These are phyloP conservation scores for Chionomys nivalis DNA, from an alignment of 2,113 vertebrate species.

Conservation along the genomic window DNA sequence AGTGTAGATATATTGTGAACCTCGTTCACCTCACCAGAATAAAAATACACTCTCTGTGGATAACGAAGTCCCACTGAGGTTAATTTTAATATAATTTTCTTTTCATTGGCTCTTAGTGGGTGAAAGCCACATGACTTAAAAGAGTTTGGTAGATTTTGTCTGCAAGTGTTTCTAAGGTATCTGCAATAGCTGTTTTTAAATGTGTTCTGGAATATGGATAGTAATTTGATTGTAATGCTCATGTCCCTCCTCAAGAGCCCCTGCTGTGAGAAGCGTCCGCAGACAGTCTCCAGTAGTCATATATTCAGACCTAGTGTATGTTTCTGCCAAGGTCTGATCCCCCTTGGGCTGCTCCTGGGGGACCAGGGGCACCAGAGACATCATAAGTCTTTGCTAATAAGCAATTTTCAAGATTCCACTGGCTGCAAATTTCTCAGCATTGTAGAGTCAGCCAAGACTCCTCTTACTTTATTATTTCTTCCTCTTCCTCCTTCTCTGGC, in stretches of 20 bases:
- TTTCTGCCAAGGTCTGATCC: not conserved
- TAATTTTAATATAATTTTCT: not conserved
- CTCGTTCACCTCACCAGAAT: not conserved
- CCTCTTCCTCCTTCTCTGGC: not conserved
- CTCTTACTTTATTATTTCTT: not conserved
- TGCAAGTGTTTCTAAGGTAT: not conserved
- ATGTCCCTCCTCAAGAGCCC: not conserved
- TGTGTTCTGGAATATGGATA: not conserved
- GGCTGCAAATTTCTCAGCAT: not conserved
- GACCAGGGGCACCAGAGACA: not conserved
- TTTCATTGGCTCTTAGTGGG: not conserved
- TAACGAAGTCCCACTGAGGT: not conserved
- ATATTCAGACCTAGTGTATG: not conserved
- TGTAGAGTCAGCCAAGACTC: not conserved
- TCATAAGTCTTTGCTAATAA: not conserved
- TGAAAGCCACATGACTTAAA: not conserved
- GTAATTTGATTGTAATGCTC: not conserved
- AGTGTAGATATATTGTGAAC: not conserved
- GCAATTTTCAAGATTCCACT: not conserved
- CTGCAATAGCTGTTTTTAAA: not conserved
- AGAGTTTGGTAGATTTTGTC: not conserved
- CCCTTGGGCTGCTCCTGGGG: not conserved
- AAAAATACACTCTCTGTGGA: not conserved
- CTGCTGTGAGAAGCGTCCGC: not conserved
- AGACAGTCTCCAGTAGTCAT: not conserved